Evolutionary conservation across 2,888 invertebrate species (phyloP).

Genomic region (Anodontia alba): DNA sequence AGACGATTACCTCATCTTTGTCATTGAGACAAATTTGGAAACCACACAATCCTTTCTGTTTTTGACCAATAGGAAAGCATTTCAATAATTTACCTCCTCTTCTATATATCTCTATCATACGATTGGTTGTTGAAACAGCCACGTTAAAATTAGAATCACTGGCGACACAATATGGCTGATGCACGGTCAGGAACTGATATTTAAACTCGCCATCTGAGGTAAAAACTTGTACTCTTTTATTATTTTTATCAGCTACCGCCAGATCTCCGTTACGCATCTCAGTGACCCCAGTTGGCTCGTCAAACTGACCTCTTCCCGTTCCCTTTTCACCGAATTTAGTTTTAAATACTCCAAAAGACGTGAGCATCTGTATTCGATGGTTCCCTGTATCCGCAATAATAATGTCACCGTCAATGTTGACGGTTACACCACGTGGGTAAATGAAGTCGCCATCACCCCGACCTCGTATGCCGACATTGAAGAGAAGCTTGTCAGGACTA

Average conservation of each 20-base stretch:
- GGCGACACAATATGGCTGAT: conserved; percentile 75
- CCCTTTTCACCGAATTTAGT: conserved; percentile 75
- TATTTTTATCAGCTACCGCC: conserved; percentile 81
- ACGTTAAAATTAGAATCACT: conserved; percentile 74
- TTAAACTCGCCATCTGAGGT: conserved; percentile 69
- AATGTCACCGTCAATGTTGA: conserved; percentile 74
- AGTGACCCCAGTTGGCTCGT: conserved; percentile 78
- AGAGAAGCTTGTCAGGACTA: conserved; percentile 81
- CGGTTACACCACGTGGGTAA: conserved; percentile 78
- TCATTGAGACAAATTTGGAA: conserved; percentile 70
- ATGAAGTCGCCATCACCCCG: conserved; percentile 73
- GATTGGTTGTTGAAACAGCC: conserved; percentile 70
- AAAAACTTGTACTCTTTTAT: conserved; percentile 78
- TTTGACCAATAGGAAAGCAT: conserved; percentile 57
- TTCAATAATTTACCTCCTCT: conserved; percentile 68
- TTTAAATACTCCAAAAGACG: conserved; percentile 75
- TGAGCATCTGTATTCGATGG: conserved; percentile 79
- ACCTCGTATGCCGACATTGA: conserved; percentile 74
- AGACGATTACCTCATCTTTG: conserved; percentile 75
- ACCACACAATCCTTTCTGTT: conserved; percentile 36
- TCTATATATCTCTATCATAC: conserved; percentile 74
- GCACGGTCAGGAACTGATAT: conserved; percentile 64
- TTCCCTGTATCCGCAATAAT: conserved; percentile 81
- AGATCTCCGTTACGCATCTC: conserved; percentile 79
- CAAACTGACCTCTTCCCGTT: conserved; percentile 71